Percentiles rank a stretch among this genome's conserved stretches.
phyloP scores from a whole-genome alignment of 2,113 vertebrate genomes.

The Symphodus melops region DNA sequence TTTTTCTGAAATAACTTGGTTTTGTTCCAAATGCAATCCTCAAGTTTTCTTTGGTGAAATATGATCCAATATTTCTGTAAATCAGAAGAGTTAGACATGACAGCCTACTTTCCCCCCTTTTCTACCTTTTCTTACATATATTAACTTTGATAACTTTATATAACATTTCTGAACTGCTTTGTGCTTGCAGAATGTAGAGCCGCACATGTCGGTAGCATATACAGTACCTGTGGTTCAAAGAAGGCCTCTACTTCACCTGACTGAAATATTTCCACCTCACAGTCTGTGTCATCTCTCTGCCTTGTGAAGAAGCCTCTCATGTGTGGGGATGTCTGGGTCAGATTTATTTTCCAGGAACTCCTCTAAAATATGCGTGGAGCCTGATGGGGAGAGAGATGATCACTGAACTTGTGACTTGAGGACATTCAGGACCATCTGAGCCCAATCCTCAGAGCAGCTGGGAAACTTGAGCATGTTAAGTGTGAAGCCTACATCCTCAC shows the following conservation, averaged over 20 bases:
- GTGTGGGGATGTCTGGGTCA: conserved; percentile 42
- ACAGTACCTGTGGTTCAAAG: conserved; percentile 17
- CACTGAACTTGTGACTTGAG: conserved; percentile 32
- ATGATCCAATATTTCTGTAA: no score
- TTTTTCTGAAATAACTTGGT: no score
- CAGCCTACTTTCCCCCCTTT: no score
- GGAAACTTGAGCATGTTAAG: conserved; percentile 17
- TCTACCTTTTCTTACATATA: no score
- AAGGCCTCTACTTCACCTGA: conserved; percentile 22
- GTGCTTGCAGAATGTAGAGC: no score
- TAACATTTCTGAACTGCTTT: no score
- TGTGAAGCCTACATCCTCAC: conserved; percentile 8
- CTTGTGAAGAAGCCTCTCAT: conserved; percentile 32
- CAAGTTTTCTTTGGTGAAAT: no score
- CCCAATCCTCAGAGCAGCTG: conserved; percentile 39
- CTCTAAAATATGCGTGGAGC: conserved; percentile 28
- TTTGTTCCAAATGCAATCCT: no score
- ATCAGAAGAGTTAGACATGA: no score
- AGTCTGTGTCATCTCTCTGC: conserved; percentile 27
- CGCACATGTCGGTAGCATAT: background rate
- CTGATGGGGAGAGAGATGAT: conserved; percentile 22
- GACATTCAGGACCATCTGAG: conserved; percentile 40
- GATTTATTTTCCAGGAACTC: conserved; percentile 57
- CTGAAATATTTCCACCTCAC: conserved; percentile 48
- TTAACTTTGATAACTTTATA: no score